Conservation (phyloP, 2,888 invertebrate genomes). For the Parthenolecanium corni region DNA sequence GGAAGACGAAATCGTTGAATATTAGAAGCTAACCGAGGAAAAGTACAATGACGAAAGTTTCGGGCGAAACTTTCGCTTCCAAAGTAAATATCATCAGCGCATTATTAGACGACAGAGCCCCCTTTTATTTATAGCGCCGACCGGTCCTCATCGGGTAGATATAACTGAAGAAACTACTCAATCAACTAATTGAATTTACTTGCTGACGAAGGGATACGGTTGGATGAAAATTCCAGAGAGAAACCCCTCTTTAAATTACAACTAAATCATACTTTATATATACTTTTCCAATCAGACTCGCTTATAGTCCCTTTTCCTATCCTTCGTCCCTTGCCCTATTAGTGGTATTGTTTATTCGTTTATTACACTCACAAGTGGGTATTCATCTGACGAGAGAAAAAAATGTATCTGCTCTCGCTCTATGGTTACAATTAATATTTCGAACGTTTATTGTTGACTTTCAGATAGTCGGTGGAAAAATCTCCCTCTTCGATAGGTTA, state of each 20-base stretch:
- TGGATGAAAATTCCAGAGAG: not conserved
- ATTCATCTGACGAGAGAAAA: slow-evolving; percentile 1
- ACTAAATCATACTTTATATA: slow-evolving; percentile 27
- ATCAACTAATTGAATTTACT: slow-evolving; percentile 28
- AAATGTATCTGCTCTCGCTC: no score
- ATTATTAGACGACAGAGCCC: slow-evolving; percentile 4
- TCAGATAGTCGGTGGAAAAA: no score
- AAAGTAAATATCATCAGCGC: slow-evolving; percentile 24
- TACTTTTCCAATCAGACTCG: slow-evolving; percentile 23
- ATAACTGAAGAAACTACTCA: slow-evolving; percentile 27
- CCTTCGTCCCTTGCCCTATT: no score
- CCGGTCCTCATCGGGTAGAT: slow-evolving; percentile 7
- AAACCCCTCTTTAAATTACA: slow-evolving; percentile 22
- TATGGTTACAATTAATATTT: no score
- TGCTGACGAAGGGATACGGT: slow-evolving; percentile 23
- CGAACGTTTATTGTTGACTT: no score
- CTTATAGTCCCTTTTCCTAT: slow-evolving; percentile 1
- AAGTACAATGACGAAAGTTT: no score
- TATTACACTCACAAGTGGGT: not conserved
- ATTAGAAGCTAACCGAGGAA: no score
- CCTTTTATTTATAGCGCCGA: not conserved
- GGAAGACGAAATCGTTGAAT: no score
- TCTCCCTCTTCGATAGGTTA: no score
- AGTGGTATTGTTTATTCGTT: no score
- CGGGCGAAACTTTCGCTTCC: slow-evolving; percentile 7